Evolutionary conservation across 2,797 vertebrate species (phyloP).

Genomic region (Artibeus lituratus): DNA sequence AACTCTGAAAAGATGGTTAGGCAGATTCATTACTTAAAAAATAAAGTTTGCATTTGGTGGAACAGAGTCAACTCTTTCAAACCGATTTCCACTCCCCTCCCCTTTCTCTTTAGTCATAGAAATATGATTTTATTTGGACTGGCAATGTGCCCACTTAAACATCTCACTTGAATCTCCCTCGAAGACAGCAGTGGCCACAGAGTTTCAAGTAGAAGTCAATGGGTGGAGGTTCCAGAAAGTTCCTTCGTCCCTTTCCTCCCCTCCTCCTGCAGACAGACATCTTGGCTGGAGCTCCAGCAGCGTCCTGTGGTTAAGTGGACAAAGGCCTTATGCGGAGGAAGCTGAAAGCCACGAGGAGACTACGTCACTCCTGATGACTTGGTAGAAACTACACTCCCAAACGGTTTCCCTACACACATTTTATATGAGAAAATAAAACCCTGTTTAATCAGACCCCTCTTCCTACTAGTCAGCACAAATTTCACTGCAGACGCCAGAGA

Average conservation of each 20-base stretch:
- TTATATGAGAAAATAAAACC: background rate
- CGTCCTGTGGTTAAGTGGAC: background rate
- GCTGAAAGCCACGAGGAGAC: background rate
- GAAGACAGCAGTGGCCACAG: background rate
- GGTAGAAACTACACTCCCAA: background rate
- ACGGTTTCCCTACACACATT: background rate
- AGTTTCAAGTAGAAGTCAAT: background rate
- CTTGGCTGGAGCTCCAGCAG: background rate
- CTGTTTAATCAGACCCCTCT: background rate
- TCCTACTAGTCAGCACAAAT: background rate
- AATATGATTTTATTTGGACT: slow-evolving; percentile 2
- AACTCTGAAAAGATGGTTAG: background rate
- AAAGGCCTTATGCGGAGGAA: background rate
- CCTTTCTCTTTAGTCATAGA: background rate
- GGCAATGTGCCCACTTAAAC: slow-evolving; percentile 6
- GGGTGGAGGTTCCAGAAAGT: background rate
- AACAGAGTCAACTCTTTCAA: slow-evolving; percentile 29
- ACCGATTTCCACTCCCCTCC: background rate
- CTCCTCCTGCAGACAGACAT: background rate
- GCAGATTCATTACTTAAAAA: slow-evolving; percentile 47
- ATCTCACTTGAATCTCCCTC: background rate
- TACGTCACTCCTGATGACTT: background rate
- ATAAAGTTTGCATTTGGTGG: slow-evolving; percentile 3
- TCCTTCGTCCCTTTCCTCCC: background rate
- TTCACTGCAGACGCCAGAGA: background rate